Percentiles rank a stretch among this genome's conserved stretches.
Evolutionary conservation across 2,113 vertebrate species (phyloP).

Genomic region (Fregetta grallaria): DNA sequence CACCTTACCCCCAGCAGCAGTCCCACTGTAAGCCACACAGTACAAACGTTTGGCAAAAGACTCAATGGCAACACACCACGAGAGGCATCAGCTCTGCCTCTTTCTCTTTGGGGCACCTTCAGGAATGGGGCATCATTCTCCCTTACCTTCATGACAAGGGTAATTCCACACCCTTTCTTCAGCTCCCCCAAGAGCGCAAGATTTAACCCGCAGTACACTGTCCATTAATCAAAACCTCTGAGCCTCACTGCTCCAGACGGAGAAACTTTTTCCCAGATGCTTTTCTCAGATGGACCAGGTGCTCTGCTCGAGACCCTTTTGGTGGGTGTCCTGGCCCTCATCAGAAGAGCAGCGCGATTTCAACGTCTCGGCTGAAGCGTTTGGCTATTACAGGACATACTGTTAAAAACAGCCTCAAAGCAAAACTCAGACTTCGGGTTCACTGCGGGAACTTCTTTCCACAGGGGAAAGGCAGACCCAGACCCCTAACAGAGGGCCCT

Average conservation of each 20-base stretch:
- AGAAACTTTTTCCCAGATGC: background rate
- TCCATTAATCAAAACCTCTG: background rate
- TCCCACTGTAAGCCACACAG: background rate
- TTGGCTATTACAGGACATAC: accelerated
- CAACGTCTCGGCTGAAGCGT: background rate
- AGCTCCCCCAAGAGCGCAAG: background rate
- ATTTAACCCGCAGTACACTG: background rate
- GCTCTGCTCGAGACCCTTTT: background rate
- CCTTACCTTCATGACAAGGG: background rate
- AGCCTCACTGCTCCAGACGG: background rate
- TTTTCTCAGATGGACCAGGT: background rate
- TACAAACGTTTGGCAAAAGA: background rate
- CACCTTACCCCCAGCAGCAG: background rate
- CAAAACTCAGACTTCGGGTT: background rate
- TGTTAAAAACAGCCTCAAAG: background rate
- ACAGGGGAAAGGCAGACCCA: background rate
- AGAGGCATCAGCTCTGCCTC: background rate
- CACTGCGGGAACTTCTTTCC: background rate
- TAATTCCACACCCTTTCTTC: background rate
- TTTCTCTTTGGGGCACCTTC: background rate
- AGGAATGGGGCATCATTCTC: background rate
- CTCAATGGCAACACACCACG: accelerated
- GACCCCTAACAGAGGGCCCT: background rate
- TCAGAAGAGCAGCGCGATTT: accelerated
- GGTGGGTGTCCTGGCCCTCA: background rate